Percentiles rank a stretch among this genome's conserved stretches.
phyloP scores from a whole-genome alignment of 2,113 vertebrate species.

The Carlito syrichta region DNA sequence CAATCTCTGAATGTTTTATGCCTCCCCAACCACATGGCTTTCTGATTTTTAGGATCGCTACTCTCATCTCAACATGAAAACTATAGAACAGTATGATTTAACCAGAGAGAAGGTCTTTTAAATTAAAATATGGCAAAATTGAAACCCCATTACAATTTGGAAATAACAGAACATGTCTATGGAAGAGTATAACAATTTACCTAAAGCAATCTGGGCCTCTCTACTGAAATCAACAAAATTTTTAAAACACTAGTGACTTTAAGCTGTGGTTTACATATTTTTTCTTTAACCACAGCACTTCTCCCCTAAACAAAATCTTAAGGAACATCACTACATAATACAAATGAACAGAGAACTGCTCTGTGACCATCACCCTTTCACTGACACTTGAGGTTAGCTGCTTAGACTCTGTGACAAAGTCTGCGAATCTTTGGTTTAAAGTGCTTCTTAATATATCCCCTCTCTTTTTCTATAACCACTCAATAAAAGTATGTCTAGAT shows the following conservation, averaged over 20 bases:
- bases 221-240: background rate
- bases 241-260: background rate
- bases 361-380: background rate
- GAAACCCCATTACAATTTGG: background rate
- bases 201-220: background rate
- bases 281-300: background rate
- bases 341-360: background rate
- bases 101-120: background rate
- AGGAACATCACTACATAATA: background rate
- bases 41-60: background rate
- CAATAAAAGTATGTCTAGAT: background rate
- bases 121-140: constrained; percentile 31
- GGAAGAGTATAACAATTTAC: constrained; percentile 1
- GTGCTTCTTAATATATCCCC: background rate
- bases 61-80: background rate
- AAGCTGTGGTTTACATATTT: background rate
- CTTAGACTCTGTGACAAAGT: background rate
- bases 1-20: background rate
- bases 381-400: background rate
- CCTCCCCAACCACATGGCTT: background rate
- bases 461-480: background rate
- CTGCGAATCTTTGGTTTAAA: background rate
- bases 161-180: background rate
- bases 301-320: background rate
- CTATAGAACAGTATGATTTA: background rate